These are phyloP conservation scores for Pyrocoelia pectoralis DNA, from an alignment of 2,888 invertebrate genomes.

Conservation along the genomic window DNA sequence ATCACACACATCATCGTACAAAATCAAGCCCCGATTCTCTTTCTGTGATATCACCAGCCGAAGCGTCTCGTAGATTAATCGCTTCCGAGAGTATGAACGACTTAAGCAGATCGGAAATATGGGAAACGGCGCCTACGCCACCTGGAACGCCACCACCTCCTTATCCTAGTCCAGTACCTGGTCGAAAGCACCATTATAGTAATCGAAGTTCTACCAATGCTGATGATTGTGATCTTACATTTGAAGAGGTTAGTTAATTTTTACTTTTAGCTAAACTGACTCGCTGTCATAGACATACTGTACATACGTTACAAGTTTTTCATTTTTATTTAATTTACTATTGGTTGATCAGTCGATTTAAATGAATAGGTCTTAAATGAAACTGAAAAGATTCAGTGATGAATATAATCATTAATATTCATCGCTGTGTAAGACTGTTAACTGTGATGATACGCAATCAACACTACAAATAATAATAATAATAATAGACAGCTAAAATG, in stretches of 20 bases:
- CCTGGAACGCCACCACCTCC: slow-evolving; percentile 70
- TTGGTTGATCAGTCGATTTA: too few relatives aligned
- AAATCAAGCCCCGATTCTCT: slow-evolving; percentile 72
- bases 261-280: too few relatives aligned
- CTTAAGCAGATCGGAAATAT: slow-evolving; percentile 59
- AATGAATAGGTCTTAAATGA: too few relatives aligned
- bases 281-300: too few relatives aligned
- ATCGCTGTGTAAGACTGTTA: too few relatives aligned
- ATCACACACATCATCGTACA: slow-evolving; percentile 68
- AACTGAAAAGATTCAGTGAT: too few relatives aligned
- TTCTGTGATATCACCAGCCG: slow-evolving; percentile 53
- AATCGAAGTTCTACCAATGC: slow-evolving; percentile 46
- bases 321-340: too few relatives aligned
- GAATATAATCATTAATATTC: too few relatives aligned
- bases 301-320: too few relatives aligned
- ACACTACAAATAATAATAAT: too few relatives aligned
- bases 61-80: slow-evolving; percentile 62
- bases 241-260: slow-evolving; percentile 43
- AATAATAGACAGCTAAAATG: too few relatives aligned
- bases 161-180: slow-evolving; percentile 65
- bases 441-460: too few relatives aligned
- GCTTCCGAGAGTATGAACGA: slow-evolving; percentile 70
- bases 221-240: slow-evolving; percentile 46
- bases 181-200: slow-evolving; percentile 45
- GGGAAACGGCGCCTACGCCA: slow-evolving; percentile 56